Base-by-base conservation (phyloP, 2,888 invertebrate species). In the Anticlea derivata region DNA sequence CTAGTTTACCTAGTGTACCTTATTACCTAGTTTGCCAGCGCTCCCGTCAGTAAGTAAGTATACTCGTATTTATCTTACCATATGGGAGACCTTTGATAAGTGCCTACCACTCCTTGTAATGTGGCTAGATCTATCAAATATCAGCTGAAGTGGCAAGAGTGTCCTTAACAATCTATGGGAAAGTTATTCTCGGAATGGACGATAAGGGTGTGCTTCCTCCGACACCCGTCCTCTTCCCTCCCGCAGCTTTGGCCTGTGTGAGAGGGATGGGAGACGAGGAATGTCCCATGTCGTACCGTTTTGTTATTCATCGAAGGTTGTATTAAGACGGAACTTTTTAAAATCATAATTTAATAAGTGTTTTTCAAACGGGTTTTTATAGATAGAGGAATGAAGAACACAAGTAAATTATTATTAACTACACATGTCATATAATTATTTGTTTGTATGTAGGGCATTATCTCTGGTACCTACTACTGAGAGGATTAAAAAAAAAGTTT, bases 131-230 rank as follows among this genome's bases (percentile, higher is more conserved):
- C 7, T 43, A 8, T 24, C 47, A 22, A 33, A 47, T 43, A 30
- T 1, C 8, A 5, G 26, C 10, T 33, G 10, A 23, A 47, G 22
- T 33, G 23, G 38, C 43, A 31, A 46, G 24, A 45, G 30, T 11
- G 35, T 43, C 69, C 75, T 66, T 70, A 68, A 78, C 76, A 82
- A 80, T 85, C 83, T 86, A 85, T 87, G 87, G 84, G 84, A 86
- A 84, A 86, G 86, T 84, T 87, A 87, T 87, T 86, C 82, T 77
- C 68, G 86, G 88, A 84, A 87, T 87, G 87, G 76, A 80, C 78
- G 85, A 86, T 86, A 86, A 86, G 81, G 66, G 73, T 66, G 70
- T 64, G 77, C 82, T 84, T 83, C 81, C 80, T 80, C 64, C 63
- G 71, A 50, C 70, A 47, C 5, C 8, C 61, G 63, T 78, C 83